Conservation (phyloP, 2,797 vertebrate species). For the Loris lydekkerianus region DNA sequence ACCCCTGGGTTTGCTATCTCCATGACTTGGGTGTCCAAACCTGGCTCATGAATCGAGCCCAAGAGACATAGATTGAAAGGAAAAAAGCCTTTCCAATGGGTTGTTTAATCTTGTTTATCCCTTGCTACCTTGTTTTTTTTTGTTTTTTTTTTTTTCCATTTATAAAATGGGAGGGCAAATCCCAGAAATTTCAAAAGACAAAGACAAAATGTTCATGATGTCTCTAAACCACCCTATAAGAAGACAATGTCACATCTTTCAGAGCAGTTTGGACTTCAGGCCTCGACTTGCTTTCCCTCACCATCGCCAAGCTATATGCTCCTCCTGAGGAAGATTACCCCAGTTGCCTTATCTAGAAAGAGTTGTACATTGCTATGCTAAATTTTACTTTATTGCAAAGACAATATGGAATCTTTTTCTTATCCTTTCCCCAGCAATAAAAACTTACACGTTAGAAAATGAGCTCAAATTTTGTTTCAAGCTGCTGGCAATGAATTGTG, state of each 20-base stretch:
- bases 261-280: not conserved
- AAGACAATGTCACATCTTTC: not conserved
- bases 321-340: not conserved
- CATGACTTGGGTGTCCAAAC: not conserved
- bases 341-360: not conserved
- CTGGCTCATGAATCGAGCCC: not conserved
- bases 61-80: not conserved
- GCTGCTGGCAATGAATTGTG: slow-evolving; percentile 32
- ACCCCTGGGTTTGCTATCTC: not conserved
- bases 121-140: not conserved
- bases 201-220: not conserved
- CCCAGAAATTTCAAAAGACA: not conserved
- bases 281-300: not conserved
- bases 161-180: not conserved
- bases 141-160: not conserved
- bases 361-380: not conserved
- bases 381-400: not conserved
- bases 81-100: not conserved
- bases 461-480: slow-evolving; percentile 48
- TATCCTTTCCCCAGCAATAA: not conserved
- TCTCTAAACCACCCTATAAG: not conserved
- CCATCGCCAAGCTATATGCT: not conserved
- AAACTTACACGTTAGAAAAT: slow-evolving; percentile 20
- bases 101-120: not conserved
- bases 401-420: slow-evolving; percentile 42